Evolutionary conservation across 64 coral and sea anemone genomes (phyloP), one percentile per base, ranked within the genome.

Genomic region (Porites australiensis): DNA sequence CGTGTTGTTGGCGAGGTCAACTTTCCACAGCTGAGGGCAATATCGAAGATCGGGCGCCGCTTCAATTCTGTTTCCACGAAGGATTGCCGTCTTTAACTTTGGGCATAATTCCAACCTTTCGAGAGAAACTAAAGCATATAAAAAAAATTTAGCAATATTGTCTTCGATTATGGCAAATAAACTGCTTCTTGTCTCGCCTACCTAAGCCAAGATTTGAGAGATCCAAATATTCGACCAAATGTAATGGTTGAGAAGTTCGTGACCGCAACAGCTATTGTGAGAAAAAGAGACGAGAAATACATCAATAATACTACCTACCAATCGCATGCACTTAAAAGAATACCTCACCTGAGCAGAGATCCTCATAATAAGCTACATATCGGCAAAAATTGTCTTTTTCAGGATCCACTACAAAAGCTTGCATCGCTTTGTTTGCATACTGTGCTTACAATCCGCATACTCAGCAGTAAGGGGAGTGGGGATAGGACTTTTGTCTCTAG

Each of bases 1-100:
- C 96, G 90, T 89, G 70, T 98, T 98, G 60, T 95, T 95, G 44
- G 96, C 93, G 45, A 98, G 96, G 64, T 98, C 96, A 90, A 98
- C 86, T 95, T 95, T 98, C 96, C 96, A 98, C 81, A 98, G 57
- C 13, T 98, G 93, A 44, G 96, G 82, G 80, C 93, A 98, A 67
- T 74, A 90, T 79, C 95, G 86, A 76, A 98, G 87, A 70, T 98
- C 92, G 48, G 86, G 79, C 27, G 95, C 96, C 59, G 86, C 64
- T 82, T 98, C 96, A 67, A 98, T 82, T 57, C 85, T 72, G 86
- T 98, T 98, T 54, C 79, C 77, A 50, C 96, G 88, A 54, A 95
- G 71, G 20, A 95, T 82, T 44, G 92, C 69, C 3, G 93, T 93
- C 73, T 95, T 89, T 13, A 98, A 49, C 72, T 95, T 98, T 64